Conservation (phyloP, 2,888 invertebrate genomes). For the Chaitophorus viminalis region DNA sequence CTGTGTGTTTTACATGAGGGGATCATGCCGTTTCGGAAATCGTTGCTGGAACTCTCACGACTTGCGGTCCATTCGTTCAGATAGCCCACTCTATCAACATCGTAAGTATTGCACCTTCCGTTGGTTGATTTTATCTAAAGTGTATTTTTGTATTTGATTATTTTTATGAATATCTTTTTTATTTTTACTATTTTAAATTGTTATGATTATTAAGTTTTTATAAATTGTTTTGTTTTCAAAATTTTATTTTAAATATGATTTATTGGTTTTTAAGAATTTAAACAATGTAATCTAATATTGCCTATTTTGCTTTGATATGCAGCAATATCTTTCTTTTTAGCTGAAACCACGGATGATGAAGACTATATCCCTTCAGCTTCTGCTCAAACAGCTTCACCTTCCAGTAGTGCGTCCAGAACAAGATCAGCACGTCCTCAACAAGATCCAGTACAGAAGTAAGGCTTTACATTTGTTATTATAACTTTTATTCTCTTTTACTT, state of each 20-base stretch:
- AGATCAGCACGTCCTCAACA: neutral
- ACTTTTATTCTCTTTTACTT: neutral
- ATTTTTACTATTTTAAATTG: too few relatives aligned
- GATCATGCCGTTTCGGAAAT: constrained; percentile 45
- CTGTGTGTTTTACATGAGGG: constrained; percentile 41
- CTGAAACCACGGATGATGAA: neutral
- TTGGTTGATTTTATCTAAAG: too few relatives aligned
- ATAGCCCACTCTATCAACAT: too few relatives aligned
- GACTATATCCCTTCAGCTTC: neutral
- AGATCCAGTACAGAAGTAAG: constrained; percentile 6
- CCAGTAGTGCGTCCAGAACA: neutral
- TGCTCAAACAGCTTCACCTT: neutral
- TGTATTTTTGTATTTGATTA: too few relatives aligned
- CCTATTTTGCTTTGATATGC: too few relatives aligned
- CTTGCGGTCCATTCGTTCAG: neutral
- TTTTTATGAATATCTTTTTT: too few relatives aligned
- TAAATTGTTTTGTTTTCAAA: too few relatives aligned
- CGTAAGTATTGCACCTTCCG: too few relatives aligned
- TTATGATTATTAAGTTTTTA: too few relatives aligned
- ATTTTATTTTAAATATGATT: too few relatives aligned
- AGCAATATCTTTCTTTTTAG: neutral
- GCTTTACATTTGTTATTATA: neutral
- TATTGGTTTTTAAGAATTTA: too few relatives aligned
- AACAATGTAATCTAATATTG: too few relatives aligned
- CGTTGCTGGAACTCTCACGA: constrained; percentile 55